These are phyloP conservation scores for Lycorma delicatula DNA, from an alignment of 1,140 invertebrate genomes.

Conservation along the genomic window DNA sequence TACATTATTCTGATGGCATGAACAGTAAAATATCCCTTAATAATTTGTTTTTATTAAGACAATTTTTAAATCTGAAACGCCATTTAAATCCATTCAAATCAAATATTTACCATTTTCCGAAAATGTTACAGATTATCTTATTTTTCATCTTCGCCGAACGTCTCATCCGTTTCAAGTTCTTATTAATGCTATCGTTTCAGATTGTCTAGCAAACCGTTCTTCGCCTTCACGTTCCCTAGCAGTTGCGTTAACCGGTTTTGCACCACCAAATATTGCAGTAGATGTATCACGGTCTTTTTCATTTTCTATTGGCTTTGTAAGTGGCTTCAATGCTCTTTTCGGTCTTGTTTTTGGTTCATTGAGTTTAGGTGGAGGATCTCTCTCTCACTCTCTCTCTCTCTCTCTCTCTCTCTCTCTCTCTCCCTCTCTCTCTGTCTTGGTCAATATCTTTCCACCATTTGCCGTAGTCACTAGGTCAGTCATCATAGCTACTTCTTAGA, in stretches of 20 bases:
- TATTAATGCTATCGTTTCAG: slow-evolving; percentile 35
- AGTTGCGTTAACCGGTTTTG: slow-evolving; percentile 89
- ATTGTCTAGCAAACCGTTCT: slow-evolving; percentile 50
- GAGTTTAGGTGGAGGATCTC: not conserved
- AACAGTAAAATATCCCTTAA: no score
- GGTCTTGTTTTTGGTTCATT: slow-evolving; percentile 53
- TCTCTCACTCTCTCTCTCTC: not conserved
- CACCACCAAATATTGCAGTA: slow-evolving; percentile 78
- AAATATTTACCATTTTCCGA: no score
- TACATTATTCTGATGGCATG: no score
- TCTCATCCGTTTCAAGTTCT: no score
- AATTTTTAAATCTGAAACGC: no score
- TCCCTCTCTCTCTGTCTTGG: not conserved
- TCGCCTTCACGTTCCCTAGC: slow-evolving; percentile 67
- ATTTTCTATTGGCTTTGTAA: slow-evolving; percentile 55
- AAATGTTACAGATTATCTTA: no score
- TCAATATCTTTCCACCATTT: not conserved
- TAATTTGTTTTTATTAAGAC: no score
- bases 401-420: not conserved
- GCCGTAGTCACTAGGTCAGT: no score
- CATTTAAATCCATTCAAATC: no score
- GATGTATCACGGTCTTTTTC: slow-evolving; percentile 31
- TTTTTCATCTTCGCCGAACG: no score
- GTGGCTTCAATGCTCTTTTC: slow-evolving; percentile 60
- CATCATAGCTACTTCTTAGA: no score